phyloP scores from a whole-genome alignment of 2,797 vertebrate genomes.

The Morelia viridis region DNA sequence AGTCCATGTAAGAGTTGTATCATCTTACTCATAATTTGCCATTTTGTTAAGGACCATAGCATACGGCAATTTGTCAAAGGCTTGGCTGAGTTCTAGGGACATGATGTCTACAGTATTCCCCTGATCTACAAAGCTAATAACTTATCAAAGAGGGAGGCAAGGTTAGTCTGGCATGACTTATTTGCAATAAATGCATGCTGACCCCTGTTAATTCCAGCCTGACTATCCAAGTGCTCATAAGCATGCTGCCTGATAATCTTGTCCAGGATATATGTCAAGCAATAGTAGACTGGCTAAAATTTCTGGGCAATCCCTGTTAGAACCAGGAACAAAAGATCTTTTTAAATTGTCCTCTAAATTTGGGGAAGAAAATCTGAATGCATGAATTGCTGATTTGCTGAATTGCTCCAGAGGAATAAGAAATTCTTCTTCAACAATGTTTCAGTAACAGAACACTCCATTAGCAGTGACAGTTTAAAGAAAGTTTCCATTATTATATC shows the following conservation, averaged over 20 bases:
- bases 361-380: background rate
- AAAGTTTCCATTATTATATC: background rate
- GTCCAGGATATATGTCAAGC: background rate
- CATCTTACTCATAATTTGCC: background rate
- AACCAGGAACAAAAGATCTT: background rate
- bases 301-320: background rate
- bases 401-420: background rate
- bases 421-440: background rate
- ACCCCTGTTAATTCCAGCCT: background rate
- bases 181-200: background rate
- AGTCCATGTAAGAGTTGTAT: background rate
- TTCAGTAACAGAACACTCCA: background rate
- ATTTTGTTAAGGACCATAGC: background rate
- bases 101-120: background rate
- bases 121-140: background rate
- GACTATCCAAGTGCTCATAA: background rate
- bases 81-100: background rate
- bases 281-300: background rate
- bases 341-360: background rate
- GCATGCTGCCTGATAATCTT: background rate
- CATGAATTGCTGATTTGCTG: background rate
- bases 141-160: background rate
- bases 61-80: background rate
- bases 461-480: background rate
- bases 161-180: background rate